These are phyloP conservation scores for Dasypogon diadema DNA, from an alignment of 2,888 invertebrate species.

Conservation along the genomic window DNA sequence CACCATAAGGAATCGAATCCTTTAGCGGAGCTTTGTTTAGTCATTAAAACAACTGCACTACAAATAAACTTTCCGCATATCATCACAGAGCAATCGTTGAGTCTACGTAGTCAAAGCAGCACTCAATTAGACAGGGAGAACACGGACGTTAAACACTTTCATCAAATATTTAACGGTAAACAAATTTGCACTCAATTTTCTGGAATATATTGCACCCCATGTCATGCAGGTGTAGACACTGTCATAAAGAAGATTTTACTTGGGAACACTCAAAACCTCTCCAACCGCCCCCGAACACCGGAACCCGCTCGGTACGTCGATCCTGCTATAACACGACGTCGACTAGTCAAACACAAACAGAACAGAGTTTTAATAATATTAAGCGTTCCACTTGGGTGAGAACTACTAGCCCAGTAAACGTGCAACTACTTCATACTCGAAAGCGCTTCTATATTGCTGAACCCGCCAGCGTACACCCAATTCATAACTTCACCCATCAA, in stretches of 20 bases:
- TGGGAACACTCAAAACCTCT: neutral
- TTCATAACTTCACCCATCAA: slow-evolving; percentile 23
- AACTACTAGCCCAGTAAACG: slow-evolving; percentile 6
- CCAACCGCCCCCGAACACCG: neutral
- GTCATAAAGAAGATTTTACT: slow-evolving; percentile 25
- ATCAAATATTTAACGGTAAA: slow-evolving; percentile 44
- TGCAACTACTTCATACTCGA: neutral
- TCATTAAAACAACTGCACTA: slow-evolving; percentile 27
- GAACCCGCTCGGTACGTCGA: neutral
- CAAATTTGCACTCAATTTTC: slow-evolving; percentile 48
- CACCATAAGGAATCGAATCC: slow-evolving; percentile 38
- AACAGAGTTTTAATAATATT: slow-evolving; percentile 17
- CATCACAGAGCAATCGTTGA: slow-evolving; percentile 16
- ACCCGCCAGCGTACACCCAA: neutral
- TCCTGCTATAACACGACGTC: neutral
- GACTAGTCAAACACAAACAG: neutral
- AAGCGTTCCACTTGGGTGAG: neutral
- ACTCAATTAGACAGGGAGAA: slow-evolving; percentile 43
- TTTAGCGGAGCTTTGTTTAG: neutral
- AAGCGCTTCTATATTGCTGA: neutral
- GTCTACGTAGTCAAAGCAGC: neutral
- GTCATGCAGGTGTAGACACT: neutral
- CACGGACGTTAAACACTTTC: slow-evolving; percentile 46
- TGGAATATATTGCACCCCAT: slow-evolving; percentile 27
- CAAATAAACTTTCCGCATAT: slow-evolving; percentile 43